phyloP scores from a whole-genome alignment of 2,797 vertebrate genomes.

The Notoglanidium macrostoma region DNA sequence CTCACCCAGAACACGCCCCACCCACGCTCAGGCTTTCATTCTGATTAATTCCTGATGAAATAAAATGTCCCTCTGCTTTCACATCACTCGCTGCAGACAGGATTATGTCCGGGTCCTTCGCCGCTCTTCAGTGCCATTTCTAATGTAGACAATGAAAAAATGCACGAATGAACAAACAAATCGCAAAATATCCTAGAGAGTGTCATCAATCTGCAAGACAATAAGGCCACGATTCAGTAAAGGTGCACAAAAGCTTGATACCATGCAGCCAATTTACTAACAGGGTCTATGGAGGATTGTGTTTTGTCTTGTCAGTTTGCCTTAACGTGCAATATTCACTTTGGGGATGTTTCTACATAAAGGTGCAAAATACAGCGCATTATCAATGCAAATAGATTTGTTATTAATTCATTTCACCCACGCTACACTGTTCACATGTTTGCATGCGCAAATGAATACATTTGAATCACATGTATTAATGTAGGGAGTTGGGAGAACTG shows the following conservation, averaged over 20 bases:
- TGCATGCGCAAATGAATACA: not conserved
- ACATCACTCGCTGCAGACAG: constrained; percentile 46
- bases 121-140: constrained; percentile 16
- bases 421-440: not conserved
- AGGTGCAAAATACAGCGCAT: not conserved
- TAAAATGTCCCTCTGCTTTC: constrained; percentile 53
- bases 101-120: constrained; percentile 51
- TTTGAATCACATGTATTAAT: not conserved
- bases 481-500: not conserved
- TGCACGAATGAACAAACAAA: constrained; percentile 26
- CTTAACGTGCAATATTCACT: not conserved
- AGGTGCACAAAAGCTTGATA: not conserved
- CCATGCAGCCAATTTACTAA: not conserved
- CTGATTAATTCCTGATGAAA: constrained; percentile 59
- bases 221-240: constrained; percentile 36
- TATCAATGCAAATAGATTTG: not conserved
- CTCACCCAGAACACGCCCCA: constrained; percentile 40
- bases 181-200: constrained; percentile 1
- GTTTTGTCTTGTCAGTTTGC: not conserved
- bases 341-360: not conserved
- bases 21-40: constrained; percentile 55
- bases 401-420: not conserved
- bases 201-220: constrained; percentile 25
- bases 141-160: not conserved
- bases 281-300: not conserved